phyloP scores from a whole-genome alignment of 1,140 invertebrate genomes.

The Gryon sp. region DNA sequence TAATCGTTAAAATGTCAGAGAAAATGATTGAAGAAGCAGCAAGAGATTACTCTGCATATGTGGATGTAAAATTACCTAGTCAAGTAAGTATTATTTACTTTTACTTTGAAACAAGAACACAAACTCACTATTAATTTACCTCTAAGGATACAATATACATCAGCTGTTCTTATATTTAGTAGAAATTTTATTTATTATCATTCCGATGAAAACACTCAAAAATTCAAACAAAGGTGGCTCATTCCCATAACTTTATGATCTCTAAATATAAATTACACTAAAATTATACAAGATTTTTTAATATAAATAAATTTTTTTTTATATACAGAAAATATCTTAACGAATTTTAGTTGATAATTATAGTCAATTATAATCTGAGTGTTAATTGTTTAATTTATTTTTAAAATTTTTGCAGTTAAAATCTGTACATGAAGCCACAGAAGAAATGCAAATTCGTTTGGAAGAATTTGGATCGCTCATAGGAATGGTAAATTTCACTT shows the following conservation, averaged over 20 bases:
- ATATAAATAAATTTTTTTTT: no score
- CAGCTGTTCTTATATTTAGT: conserved; percentile 6
- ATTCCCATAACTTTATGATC: no score
- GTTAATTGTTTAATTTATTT: background rate
- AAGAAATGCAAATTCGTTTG: conserved; percentile 68
- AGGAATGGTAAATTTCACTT: conserved; percentile 59
- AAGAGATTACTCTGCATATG: conserved; percentile 59
- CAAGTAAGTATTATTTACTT: conserved; percentile 33
- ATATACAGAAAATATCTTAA: no score
- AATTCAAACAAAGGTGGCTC: no score
- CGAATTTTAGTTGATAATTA: background rate
- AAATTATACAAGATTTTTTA: no score
- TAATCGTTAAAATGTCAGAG: background rate
- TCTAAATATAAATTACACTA: no score
- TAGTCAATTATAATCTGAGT: background rate
- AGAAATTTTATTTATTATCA: background rate
- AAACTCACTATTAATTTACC: background rate
- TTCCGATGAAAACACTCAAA: no score
- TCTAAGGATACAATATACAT: background rate
- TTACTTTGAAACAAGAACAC: background rate
- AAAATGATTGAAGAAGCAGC: conserved; percentile 61
- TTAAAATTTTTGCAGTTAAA: conserved; percentile 55
- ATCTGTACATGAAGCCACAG: conserved; percentile 58
- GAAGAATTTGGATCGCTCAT: conserved; percentile 68
- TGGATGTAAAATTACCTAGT: conserved; percentile 43